phyloP scores from a whole-genome alignment of 2,797 vertebrate genomes.

The Acanthurus leucopareius region DNA sequence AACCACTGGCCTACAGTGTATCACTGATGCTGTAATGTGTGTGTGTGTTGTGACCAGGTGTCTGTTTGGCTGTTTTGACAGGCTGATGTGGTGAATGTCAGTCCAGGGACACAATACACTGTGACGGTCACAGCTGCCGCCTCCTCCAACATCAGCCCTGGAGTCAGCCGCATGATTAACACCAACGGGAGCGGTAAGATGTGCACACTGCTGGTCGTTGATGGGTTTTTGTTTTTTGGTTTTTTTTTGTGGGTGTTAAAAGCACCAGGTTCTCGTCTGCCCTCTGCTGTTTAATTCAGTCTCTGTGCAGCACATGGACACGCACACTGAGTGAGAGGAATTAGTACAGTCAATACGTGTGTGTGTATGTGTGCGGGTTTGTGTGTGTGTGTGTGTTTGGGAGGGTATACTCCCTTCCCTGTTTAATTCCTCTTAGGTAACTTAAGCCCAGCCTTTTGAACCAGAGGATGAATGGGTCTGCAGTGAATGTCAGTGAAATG shows the following conservation, averaged over 20 bases:
- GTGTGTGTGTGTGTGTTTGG: conserved; percentile 12
- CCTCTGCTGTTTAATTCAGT: conserved; percentile 48
- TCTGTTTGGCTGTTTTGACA: conserved; percentile 69
- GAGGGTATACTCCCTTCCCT: conserved; percentile 47
- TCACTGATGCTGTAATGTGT: not conserved
- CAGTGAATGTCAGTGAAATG: conserved; percentile 83
- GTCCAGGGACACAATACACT: conserved; percentile 87
- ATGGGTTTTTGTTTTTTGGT: not conserved
- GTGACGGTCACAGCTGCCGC: conserved; percentile 88
- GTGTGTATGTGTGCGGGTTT: conserved; percentile 33
- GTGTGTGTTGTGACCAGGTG: conserved; percentile 2
- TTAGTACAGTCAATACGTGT: conserved; percentile 30
- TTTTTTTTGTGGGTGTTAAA: conserved; percentile 20
- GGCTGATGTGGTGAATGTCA: conserved; percentile 87
- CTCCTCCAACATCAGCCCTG: conserved; percentile 89
- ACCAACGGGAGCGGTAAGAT: conserved; percentile 89
- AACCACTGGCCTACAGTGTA: not conserved
- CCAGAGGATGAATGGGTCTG: conserved; percentile 75
- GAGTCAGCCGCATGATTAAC: conserved; percentile 90
- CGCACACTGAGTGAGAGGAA: conserved; percentile 8
- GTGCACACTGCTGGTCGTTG: conserved; percentile 9
- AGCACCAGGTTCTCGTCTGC: conserved; percentile 34
- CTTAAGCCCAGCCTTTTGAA: conserved; percentile 78
- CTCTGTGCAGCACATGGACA: conserved; percentile 4
- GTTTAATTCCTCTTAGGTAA: conserved; percentile 80